Percentiles rank a stretch among this genome's conserved stretches.
Evolutionary conservation across 2,888 invertebrate species (phyloP).

Genomic region (Cosmia trapezina): DNA sequence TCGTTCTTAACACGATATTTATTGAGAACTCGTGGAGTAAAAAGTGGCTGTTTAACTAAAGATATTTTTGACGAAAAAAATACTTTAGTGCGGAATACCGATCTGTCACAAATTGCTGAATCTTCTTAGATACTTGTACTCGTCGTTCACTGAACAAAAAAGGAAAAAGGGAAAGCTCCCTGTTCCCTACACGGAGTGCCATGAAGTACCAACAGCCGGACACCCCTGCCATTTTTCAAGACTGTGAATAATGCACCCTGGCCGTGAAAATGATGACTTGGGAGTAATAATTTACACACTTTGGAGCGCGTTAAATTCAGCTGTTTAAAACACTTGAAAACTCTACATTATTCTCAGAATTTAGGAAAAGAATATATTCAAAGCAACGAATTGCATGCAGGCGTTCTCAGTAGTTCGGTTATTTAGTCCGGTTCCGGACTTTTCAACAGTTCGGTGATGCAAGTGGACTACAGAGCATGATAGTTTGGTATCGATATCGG

Average conservation of each 20-base stretch:
- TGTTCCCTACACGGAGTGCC: conserved; percentile 16
- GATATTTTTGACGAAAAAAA: background rate
- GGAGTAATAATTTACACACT: conserved; percentile 49
- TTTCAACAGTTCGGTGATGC: too few relatives aligned
- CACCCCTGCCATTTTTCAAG: conserved; percentile 42
- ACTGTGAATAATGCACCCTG: conserved; percentile 50
- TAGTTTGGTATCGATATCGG: too few relatives aligned
- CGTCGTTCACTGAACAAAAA: too few relatives aligned
- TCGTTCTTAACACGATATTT: conserved; percentile 9
- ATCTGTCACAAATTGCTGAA: conserved; percentile 3
- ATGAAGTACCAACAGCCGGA: conserved; percentile 42
- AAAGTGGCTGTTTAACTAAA: background rate
- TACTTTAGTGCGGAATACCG: background rate
- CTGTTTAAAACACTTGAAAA: conserved; percentile 16
- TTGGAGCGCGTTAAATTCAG: conserved; percentile 27
- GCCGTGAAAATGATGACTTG: conserved; percentile 47
- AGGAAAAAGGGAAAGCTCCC: too few relatives aligned
- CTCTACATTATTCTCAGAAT: background rate
- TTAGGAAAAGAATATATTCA: background rate
- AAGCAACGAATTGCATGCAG: background rate
- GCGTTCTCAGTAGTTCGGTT: too few relatives aligned
- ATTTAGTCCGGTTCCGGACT: too few relatives aligned
- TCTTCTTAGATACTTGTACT: background rate
- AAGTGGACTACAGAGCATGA: too few relatives aligned
- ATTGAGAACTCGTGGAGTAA: conserved; percentile 8